phyloP scores from a whole-genome alignment of 2,113 vertebrate genomes.

The Lates calcarifer region DNA sequence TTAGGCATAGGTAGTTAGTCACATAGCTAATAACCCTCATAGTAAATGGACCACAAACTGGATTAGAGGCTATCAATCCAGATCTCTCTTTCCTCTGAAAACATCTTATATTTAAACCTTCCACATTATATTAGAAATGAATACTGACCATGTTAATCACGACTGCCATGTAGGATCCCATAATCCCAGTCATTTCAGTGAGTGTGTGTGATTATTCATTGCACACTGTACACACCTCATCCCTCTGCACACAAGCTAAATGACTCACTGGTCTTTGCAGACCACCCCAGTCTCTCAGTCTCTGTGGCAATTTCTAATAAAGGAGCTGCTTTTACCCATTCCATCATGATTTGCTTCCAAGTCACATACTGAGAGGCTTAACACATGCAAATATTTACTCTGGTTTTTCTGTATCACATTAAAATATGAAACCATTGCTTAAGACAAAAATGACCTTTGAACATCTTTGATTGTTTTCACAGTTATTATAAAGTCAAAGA shows the following conservation, averaged over 20 bases:
- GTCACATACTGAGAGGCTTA: not conserved
- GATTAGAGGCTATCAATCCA: too few species aligned
- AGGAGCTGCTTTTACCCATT: not conserved
- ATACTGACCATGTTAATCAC: conserved; percentile 26
- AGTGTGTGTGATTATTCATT: conserved; percentile 22
- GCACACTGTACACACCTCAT: conserved; percentile 13
- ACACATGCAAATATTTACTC: not conserved
- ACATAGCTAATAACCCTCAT: not conserved
- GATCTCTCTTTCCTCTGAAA: conserved; percentile 23
- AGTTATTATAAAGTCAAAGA: not conserved
- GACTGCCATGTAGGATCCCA: not conserved
- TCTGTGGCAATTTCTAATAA: conserved; percentile 17
- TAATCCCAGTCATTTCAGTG: conserved; percentile 15
- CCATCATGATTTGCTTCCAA: conserved; percentile 6
- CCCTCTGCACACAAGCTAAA: conserved; percentile 6
- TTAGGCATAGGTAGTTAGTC: conserved; percentile 25
- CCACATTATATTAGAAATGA: not conserved
- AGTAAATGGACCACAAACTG: too few species aligned
- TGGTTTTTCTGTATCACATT: not conserved
- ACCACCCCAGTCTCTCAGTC: not conserved
- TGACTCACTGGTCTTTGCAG: conserved; percentile 43
- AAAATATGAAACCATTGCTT: not conserved
- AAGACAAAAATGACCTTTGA: not conserved
- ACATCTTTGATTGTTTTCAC: not conserved
- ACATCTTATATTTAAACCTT: conserved; percentile 8